Evolutionary conservation across 2,113 vertebrate species (phyloP).

Genomic region (Telmatochromis sp.): DNA sequence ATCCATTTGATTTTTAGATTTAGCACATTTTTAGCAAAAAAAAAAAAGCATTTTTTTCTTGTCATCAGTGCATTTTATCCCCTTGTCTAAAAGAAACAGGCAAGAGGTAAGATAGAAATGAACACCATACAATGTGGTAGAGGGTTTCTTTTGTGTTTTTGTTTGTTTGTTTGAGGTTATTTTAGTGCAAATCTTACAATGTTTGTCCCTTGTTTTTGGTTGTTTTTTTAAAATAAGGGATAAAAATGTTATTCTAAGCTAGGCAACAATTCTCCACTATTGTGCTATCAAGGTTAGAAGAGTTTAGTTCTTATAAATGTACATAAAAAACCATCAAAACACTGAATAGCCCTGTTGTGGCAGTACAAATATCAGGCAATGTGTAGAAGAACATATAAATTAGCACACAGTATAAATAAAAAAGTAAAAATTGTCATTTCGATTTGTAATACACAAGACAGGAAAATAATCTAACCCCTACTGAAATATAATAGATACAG

Average conservation of each 20-base stretch:
- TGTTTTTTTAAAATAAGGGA: not conserved
- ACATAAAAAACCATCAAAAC: not conserved
- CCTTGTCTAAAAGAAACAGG: not conserved
- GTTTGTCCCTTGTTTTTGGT: not conserved
- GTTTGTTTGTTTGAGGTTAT: not conserved
- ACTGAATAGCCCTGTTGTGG: not conserved
- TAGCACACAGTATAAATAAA: not conserved
- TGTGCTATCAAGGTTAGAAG: not conserved
- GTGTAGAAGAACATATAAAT: not conserved
- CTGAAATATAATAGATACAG: not conserved
- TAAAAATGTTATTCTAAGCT: not conserved
- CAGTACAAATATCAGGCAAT: not conserved
- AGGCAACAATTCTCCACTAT: not conserved
- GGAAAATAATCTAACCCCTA: not conserved
- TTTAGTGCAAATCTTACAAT: not conserved
- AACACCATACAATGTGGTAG: not conserved
- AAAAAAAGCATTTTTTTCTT: not conserved
- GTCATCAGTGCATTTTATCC: not conserved
- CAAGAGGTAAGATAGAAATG: not conserved
- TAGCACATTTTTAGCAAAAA: not conserved
- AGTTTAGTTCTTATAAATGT: not conserved
- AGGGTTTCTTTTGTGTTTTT: not conserved
- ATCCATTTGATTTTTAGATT: not conserved
- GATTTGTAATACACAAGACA: not conserved
- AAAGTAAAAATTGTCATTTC: not conserved